Base-by-base conservation (phyloP, 2,888 invertebrate genomes). In the Drosophila recens region DNA sequence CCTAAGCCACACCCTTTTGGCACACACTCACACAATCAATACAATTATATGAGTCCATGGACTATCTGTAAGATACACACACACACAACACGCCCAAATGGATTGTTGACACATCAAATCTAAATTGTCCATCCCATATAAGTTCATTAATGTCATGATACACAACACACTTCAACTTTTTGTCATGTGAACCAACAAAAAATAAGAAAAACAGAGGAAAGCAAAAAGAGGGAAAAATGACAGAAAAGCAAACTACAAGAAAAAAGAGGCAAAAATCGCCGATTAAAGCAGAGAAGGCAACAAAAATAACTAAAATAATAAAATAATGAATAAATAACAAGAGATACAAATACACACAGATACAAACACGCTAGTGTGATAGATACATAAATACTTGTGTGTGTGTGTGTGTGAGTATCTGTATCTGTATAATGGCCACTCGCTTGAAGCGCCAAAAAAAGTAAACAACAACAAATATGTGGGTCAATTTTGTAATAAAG, bases 401-500 rank as follows among this genome's bases (percentile, higher is more conserved):
- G 30, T n/a, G n/a, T n/a, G n/a, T n/a, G n/a, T 49, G 34, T 57
- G 27, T 40, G 15, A 54, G 38, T 42, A n/a, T 59, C n/a, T 62
- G 52, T 67, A 36, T 68, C 56, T 67, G 74, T 75, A 59, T 63
- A 69, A 82, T 79, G 67, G 75, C 66, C 82, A 82, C 61, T 80
- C 72, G 59, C 63, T 62, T 33, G 56, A 54, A 68, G 75, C 57
- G 67, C 59, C 64, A 64, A 76, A 72, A n/a, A 62, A 85, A 57
- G 67, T 76, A 77, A 79, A 75, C 72, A 80, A 67, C 71, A 65
- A 72, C 71, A 78, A 77, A 79, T 80, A 90, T 90, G 84, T 90
- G 79, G 90, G 90, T 90, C 90, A 90, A 90, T 89, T 84, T 89
- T 83, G 85, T 90, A 85, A 81, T 89, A 90, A 87, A 87, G 69